Evolutionary conservation across 2,113 vertebrate genomes (phyloP), one percentile per base, ranked within the genome.

Genomic region (Tachuris rubrigastra): DNA sequence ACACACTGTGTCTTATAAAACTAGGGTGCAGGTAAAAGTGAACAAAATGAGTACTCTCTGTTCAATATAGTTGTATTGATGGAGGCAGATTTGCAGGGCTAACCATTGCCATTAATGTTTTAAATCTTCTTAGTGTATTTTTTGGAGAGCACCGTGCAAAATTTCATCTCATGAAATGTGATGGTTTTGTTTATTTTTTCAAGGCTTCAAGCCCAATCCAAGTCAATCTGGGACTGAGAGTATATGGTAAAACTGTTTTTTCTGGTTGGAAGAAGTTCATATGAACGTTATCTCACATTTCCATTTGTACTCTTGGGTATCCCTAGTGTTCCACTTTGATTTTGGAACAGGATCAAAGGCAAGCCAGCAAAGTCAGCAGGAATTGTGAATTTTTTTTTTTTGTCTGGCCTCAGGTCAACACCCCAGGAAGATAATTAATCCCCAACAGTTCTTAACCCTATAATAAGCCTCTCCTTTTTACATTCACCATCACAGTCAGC

Each of bases 201-300:
- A 93, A 88, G 50, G 56, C 49, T 91, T 80, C 19, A 50, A n/a
- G 33, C 49, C 46, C 18, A 74, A 23, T 80, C 68, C 14, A 2
- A 50, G 24, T 67, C 62, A 88, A 42, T 20, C 56, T 74, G 39
- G 56, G 53, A 28, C 31, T 78, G 35, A 87, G 11, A 81, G 6
- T 67, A 53, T 19, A 41, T 47, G 31, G 46, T 62, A 89, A 55
- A 90, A 50, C 67, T 72, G 56, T 80, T 83, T 89, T 85, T 95
- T 83, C 63, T 81, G 31, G n/a, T 50, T 95, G 90, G 81, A 94
- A 89, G 80, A 55, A 53, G n/a, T 85, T 95, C 60, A 55, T 52
- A 19, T 52, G 49, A 94, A 89, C 37, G 47, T 97, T 96, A 95
- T 96, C 94, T 86, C 69, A 66, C 24, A 47, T 79, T 96, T 96